Base-by-base conservation (phyloP, 2,888 invertebrate genomes). In the Morpho achilles region DNA sequence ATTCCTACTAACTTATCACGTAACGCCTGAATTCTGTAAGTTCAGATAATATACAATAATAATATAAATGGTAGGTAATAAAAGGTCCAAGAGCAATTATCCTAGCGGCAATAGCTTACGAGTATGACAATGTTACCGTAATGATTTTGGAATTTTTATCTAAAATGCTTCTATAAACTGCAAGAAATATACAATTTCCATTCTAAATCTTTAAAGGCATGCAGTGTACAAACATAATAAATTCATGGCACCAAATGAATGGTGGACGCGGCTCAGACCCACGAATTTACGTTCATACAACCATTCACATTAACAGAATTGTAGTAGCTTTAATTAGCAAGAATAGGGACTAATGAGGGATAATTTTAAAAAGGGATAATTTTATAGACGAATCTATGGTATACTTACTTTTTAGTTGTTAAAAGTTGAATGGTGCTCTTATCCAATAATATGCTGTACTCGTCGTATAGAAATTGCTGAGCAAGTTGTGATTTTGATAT, bases 21-120 rank as follows among this genome's bases (percentile, higher is more conserved):
- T 54, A 73, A 55, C 60, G 70, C 60, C 9, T 43, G 48, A 47
- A 71, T 60, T 39, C 73, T 75, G 56, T 23, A 68, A 67, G 54
- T 49, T 16, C 45, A 9, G 5, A 43, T n/a, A 7, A 16, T 16
- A 16, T 16, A 16, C 1, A 16, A 16, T 8, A 8, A 9, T 43
- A 43, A 9, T 43, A 3, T 43, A 6, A 43, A 4, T n/a, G 43
- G 7, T n/a, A 43, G 8, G 8, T 43, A 43, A 43, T 43, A 43
- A n/a, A 9, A 43, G 8, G 43, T 4, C 5, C 8, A 43, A 43
- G 43, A 43, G 3, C 3, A 32, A 32, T 32, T 32, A 32, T 32
- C 32, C 32, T 32, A 32, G 32, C 32, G 32, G 3, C 32, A 32
- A 32, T 32, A 32, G 32, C 32, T 3, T 32, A 32, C 32, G 5